Conservation (phyloP, 2,113 vertebrate species). For the Cyanocitta stelleri region DNA sequence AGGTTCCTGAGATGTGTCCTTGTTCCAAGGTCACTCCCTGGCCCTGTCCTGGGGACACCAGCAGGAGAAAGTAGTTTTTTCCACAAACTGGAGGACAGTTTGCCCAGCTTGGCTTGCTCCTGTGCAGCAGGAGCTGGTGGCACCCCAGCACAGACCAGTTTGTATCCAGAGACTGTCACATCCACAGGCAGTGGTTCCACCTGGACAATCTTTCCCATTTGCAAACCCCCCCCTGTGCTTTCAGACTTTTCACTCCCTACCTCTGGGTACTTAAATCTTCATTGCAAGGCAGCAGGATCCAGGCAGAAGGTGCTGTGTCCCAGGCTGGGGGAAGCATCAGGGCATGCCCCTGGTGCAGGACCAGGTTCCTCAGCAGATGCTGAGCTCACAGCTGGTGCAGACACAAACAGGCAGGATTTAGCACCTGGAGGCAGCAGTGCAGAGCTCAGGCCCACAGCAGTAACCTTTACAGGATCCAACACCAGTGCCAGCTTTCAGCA, state of each 20-base stretch:
- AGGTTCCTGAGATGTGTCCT: neutral
- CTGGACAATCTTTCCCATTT: neutral
- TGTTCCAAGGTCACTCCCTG: neutral
- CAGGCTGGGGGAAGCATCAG: neutral
- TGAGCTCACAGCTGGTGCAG: neutral
- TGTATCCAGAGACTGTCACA: neutral
- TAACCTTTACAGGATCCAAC: neutral
- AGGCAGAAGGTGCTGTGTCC: fast-evolving
- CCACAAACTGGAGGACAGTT: neutral
- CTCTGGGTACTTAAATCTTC: neutral
- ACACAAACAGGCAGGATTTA: neutral
- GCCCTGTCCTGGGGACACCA: neutral
- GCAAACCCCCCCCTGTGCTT: neutral
- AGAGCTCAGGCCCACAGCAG: neutral
- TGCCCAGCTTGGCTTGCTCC: neutral
- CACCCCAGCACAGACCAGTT: neutral
- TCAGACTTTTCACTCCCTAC: neutral
- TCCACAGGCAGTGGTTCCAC: neutral
- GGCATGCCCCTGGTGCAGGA: neutral
- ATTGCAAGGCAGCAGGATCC: neutral
- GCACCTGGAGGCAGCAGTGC: neutral
- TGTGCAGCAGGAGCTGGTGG: neutral
- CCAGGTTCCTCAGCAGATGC: neutral
- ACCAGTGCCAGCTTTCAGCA: neutral
- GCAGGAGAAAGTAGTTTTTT: neutral